phyloP scores from a whole-genome alignment of 2,797 vertebrate genomes.

The Tamandua tetradactyla region DNA sequence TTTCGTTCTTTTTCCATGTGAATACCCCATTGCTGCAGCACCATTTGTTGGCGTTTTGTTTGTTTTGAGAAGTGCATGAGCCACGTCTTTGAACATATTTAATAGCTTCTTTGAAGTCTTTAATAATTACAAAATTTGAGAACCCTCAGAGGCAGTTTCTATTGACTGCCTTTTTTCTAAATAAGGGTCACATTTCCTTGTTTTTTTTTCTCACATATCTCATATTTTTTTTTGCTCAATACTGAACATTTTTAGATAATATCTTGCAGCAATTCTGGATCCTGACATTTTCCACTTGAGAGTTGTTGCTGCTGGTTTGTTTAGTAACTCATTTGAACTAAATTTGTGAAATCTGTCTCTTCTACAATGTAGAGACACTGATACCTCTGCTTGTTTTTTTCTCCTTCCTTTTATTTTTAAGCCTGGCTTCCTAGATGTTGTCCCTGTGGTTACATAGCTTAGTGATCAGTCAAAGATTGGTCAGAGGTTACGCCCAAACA shows the following conservation, averaged over 20 bases:
- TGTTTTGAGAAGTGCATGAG: too few species aligned
- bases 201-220: background rate
- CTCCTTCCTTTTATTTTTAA: background rate
- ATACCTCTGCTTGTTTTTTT: background rate
- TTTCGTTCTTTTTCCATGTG: too few species aligned
- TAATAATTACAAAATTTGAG: background rate
- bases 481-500: background rate
- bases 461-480: background rate
- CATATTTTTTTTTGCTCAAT: background rate
- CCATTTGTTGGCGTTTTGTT: too few species aligned
- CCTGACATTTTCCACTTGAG: background rate
- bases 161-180: background rate
- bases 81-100: conserved; percentile 29
- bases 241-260: background rate
- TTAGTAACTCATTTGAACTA: background rate
- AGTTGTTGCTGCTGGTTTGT: background rate
- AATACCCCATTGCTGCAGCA: too few species aligned
- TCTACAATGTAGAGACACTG: background rate
- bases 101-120: conserved; percentile 17
- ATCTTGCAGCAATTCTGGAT: background rate
- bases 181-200: background rate
- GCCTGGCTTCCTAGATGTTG: background rate
- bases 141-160: background rate
- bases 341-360: background rate
- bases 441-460: background rate